Base-by-base conservation (phyloP, 2,888 invertebrate species). In the Ormyrus rosae region DNA sequence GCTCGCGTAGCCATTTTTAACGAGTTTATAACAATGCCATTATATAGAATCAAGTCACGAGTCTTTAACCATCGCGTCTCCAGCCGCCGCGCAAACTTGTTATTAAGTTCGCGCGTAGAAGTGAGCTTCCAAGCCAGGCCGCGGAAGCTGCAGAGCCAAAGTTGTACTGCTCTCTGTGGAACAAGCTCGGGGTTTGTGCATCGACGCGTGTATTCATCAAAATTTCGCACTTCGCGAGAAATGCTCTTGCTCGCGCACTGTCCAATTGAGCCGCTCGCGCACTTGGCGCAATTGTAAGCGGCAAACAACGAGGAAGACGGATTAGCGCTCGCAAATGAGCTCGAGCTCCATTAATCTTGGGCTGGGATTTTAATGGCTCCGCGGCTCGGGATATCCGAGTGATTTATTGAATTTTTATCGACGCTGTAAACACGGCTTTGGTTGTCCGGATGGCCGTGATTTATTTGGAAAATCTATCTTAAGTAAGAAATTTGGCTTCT, bases 191-290 rank as follows among this genome's bases (percentile, higher is more conserved):
- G 19, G 19, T 19, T 19, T 19, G 13, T 60, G 13, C 19, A 60
- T 60, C 13, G 9, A n/a, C 19, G 45, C 61, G 61, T 61, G 9
- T 61, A 61, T 61, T 61, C 61, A 45, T 61, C 61, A 11, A 61
- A 61, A 61, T 61, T 61, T 19, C 19, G 19, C 19, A 19, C 19
- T 19, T 19, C 19, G 19, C 19, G 19, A 19, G 19, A 2, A 19
- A 19, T 2, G 1, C 19, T 19, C 19, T 19, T 19, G 2, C 19
- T 2, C 19, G 19, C n/a, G 56, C 56, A 10, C 53, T 53, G 7
- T 53, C 53, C 53, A 9, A 9, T 53, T 56, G 56, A 56, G 10
- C 56, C 10, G 56, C 56, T 56, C 56, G n/a, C 56, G 9, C 56
- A n/a, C 11, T 10, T 9, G 53, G 7, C 53, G 10, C 7, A 9